Evolutionary conservation across 2,888 invertebrate species (phyloP), one percentile per base, ranked within the genome.

Genomic region (Eremobia ochroleuca): DNA sequence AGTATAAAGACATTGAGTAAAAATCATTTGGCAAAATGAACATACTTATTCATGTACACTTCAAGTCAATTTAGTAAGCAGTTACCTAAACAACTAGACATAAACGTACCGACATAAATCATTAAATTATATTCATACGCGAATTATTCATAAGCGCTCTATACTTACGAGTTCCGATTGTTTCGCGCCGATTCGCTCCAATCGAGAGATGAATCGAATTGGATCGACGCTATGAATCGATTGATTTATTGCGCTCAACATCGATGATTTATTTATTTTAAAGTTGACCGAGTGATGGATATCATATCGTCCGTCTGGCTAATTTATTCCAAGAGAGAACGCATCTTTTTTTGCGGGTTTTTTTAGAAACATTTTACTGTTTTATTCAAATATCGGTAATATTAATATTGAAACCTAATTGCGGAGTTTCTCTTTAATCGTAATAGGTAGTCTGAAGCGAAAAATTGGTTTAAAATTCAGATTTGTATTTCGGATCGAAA

Each of bases 171-270:
- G 80, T 43, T 72, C 25, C 15, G 62, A 93, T 94, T 94, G 94
- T 94, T 93, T 93, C 90, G 92, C 94, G 67, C 77, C 81, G 91
- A 89, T 90, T 91, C 94, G 91, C 85, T 91, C 86, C 87, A 87
- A 87, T 93, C 92, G 92, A 92, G 92, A 92, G 94, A 95, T 94
- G 92, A 92, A 96, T 95, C 94, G 95, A 95, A 94, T 93, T 91
- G 92, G 93, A 94, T 92, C 95, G 93, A 91, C 91, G 92, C 92
- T 92, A 90, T 92, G 94, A 94, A 91, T 91, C 91, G 93, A 93
- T 94, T 96, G 96, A 96, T 96, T 94, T 93, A 96, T 96, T 89
- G 93, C 90, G 88, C 90, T 91, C 91, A 91, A 87, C 89, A 85
- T 87, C 85, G 91, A 92, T 95, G 95, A 96, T 96, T 96, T 95